Evolutionary conservation across 2,113 vertebrate genomes (phyloP).

Genomic region (Ammospiza caudacuta): DNA sequence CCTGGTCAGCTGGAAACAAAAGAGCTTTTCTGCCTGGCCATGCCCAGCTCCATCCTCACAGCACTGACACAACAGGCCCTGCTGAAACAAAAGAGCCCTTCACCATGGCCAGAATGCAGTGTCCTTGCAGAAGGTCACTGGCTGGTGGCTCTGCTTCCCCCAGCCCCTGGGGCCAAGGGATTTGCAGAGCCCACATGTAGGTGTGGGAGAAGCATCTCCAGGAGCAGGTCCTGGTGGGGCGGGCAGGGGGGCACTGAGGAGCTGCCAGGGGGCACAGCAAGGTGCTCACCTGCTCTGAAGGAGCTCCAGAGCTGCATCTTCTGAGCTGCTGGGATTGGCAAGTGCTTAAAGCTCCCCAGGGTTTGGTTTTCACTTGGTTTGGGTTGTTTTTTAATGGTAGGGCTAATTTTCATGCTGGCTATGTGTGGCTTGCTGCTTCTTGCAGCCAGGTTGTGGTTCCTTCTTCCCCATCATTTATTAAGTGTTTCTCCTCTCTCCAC

Average conservation of each 20-base stretch:
- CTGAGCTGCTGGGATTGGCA: background rate
- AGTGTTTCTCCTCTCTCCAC: background rate
- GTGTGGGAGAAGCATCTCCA: background rate
- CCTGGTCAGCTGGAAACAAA: background rate
- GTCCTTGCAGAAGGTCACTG: background rate
- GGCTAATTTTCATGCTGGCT: background rate
- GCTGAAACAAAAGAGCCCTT: background rate
- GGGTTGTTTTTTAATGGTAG: background rate
- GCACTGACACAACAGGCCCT: background rate
- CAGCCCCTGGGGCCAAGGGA: background rate
- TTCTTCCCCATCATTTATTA: background rate
- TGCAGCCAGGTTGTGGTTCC: background rate
- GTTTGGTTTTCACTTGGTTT: background rate
- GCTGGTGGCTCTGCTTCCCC: background rate
- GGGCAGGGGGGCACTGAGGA: background rate
- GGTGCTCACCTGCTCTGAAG: background rate
- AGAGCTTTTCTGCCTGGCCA: fast-evolving
- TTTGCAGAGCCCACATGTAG: background rate
- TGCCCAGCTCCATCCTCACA: background rate
- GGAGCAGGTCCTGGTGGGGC: background rate
- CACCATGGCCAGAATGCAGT: background rate
- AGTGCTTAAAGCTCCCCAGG: background rate
- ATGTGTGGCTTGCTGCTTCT: fast-evolving
- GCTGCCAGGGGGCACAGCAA: background rate
- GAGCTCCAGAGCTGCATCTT: background rate